phyloP scores from a whole-genome alignment of 2,888 invertebrate species.

The Eupelmus urozonus region DNA sequence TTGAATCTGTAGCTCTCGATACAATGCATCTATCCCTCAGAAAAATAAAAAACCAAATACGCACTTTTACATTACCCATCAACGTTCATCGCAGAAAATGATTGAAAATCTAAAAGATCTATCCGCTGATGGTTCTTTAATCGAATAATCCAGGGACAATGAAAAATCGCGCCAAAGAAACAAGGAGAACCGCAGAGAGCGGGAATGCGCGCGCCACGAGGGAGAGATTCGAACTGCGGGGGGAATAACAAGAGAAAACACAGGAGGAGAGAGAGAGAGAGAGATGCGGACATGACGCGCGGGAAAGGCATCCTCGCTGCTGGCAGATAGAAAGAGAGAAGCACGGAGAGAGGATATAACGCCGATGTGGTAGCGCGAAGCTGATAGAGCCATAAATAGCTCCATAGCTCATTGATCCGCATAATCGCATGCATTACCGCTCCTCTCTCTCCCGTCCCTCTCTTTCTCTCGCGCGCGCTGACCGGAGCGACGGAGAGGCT shows the following conservation, averaged over 20 bases:
- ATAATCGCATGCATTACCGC: constrained; percentile 75
- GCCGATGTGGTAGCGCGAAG: constrained; percentile 64
- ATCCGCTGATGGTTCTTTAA: constrained; percentile 42
- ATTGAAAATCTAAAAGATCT: constrained; percentile 47
- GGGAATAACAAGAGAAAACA: constrained; percentile 24
- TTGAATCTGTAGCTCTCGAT: not conserved
- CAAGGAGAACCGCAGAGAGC: constrained; percentile 30
- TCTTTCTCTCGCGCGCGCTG: not conserved
- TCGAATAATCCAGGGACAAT: constrained; percentile 53
- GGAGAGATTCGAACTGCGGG: not conserved
- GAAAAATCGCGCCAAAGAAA: constrained; percentile 40
- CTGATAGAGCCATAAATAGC: constrained; percentile 76
- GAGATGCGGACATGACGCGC: not conserved
- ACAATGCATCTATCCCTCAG: not conserved
- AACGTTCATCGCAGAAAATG: constrained; percentile 37
- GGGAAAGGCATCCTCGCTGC: constrained; percentile 18
- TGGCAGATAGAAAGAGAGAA: constrained; percentile 25
- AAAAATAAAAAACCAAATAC: constrained; percentile 20
- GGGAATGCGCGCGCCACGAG: not conserved
- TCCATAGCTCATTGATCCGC: constrained; percentile 75
- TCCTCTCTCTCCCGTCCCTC: constrained; percentile 60
- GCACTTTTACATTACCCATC: constrained; percentile 42
- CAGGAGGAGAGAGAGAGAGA: no score
- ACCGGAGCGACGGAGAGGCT: constrained; percentile 42
- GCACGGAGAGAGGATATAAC: constrained; percentile 41